phyloP scores from a whole-genome alignment of 2,888 invertebrate genomes.

The Tiliacea aurago region DNA sequence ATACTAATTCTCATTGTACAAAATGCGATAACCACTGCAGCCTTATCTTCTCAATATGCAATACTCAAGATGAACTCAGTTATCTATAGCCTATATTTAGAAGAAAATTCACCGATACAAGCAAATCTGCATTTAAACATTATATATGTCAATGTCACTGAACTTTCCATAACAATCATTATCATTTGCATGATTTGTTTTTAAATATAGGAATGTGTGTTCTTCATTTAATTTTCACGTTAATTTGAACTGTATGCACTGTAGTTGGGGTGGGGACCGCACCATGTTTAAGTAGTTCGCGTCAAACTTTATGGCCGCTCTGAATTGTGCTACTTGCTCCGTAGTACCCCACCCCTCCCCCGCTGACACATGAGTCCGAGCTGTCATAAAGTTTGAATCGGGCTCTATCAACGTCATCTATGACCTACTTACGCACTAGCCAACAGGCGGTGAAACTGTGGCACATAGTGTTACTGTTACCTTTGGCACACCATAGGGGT shows the following conservation, averaged over 20 bases:
- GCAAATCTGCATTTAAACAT: constrained; percentile 16
- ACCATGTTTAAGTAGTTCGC: not conserved
- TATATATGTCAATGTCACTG: constrained; percentile 30
- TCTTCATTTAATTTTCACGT: not conserved
- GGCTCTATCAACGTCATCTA: no score
- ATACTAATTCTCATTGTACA: not conserved
- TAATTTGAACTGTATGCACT: not conserved
- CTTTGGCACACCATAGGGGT: not conserved
- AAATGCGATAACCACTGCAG: not conserved
- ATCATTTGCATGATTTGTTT: constrained; percentile 43
- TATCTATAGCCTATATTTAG: constrained; percentile 9
- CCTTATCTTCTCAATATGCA: constrained; percentile 32
- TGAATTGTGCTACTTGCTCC: no score
- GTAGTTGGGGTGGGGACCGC: not conserved
- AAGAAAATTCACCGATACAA: not conserved
- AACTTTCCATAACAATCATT: constrained; percentile 27
- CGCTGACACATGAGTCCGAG: no score
- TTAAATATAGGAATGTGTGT: constrained; percentile 24
- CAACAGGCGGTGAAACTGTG: not conserved
- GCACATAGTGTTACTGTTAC: constrained; percentile 1
- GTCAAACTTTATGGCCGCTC: no score
- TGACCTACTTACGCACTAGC: no score
- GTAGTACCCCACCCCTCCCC: no score
- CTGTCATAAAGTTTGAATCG: no score
- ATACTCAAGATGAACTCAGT: not conserved